These are phyloP conservation scores for Hirtodrosophila alboralis DNA, from an alignment of 2,888 invertebrate genomes.

Conservation along the genomic window DNA sequence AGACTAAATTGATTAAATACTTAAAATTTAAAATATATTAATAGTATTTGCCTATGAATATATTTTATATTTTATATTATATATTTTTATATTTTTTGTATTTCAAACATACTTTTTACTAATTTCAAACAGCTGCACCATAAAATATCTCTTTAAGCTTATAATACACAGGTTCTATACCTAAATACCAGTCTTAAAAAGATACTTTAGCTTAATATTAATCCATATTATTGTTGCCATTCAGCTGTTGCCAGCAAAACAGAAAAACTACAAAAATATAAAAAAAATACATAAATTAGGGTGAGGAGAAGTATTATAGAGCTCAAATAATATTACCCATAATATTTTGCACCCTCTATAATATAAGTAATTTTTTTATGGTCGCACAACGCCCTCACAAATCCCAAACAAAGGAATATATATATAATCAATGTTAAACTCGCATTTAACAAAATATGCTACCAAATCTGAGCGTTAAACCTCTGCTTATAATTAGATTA, in stretches of 20 bases:
- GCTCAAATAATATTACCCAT: slow-evolving; percentile 37
- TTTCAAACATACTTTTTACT: too few species aligned
- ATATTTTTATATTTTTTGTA: too few species aligned
- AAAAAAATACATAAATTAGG: slow-evolving; percentile 25
- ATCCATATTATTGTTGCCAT: slow-evolving; percentile 51
- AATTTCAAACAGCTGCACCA: slow-evolving; percentile 8
- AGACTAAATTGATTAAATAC: too few species aligned
- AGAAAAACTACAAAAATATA: slow-evolving; percentile 7
- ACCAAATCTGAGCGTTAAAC: slow-evolving; percentile 41
- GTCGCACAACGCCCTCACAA: slow-evolving; percentile 30
- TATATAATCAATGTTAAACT: slow-evolving; percentile 52
- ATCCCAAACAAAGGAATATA: slow-evolving; percentile 42
- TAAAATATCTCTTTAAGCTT: slow-evolving; percentile 8
- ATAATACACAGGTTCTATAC: slow-evolving; percentile 9
- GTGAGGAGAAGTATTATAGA: slow-evolving; percentile 37
- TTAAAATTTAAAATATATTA: too few species aligned
- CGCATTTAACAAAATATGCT: slow-evolving; percentile 55
- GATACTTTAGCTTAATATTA: slow-evolving; percentile 50
- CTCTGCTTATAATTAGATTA: slow-evolving; percentile 75
- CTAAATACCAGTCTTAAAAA: slow-evolving; percentile 10
- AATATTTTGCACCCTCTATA: slow-evolving; percentile 48
- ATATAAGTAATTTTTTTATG: slow-evolving; percentile 36
- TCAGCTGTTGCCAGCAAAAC: slow-evolving; percentile 50
- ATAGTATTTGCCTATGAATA: too few species aligned
- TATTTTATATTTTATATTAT: too few species aligned